Percentiles rank a stretch among this genome's conserved stretches.
Conservation (phyloP, 1,140 invertebrate genomes). For the Bradysia coprophila region DNA sequence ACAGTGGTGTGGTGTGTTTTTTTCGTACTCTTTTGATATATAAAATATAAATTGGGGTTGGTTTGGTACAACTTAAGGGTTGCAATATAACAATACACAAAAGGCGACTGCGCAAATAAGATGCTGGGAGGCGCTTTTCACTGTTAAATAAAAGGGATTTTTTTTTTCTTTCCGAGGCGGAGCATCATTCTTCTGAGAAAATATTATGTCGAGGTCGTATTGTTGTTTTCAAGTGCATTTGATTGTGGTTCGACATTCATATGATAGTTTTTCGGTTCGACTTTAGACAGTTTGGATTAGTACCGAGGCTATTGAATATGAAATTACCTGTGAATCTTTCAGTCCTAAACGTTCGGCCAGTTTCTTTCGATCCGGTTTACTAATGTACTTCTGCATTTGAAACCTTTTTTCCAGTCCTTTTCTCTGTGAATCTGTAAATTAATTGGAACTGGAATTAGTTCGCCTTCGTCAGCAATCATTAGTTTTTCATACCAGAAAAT, state of each 20-base stretch:
- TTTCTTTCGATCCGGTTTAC: conserved; percentile 91
- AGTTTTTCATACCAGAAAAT: conserved; percentile 29
- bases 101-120: conserved; percentile 4
- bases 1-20: background rate
- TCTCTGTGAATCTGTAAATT: conserved; percentile 75
- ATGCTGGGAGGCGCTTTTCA: background rate
- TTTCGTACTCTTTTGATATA: background rate
- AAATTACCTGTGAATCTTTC: conserved; percentile 77
- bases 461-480: background rate
- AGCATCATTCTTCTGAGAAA: too few relatives aligned
- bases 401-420: conserved; percentile 89
- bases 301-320: too few relatives aligned
- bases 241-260: too few relatives aligned
- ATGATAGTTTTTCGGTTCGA: too few relatives aligned
- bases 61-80: background rate
- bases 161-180: background rate
- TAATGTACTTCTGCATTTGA: conserved; percentile 96
- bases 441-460: background rate
- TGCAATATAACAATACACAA: background rate
- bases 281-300: too few relatives aligned
- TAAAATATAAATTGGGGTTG: background rate
- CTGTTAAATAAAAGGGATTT: background rate
- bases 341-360: conserved; percentile 87
- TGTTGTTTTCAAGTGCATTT: too few relatives aligned
- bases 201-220: too few relatives aligned